Percentiles rank a stretch among this genome's conserved stretches.
phyloP scores from a whole-genome alignment of 2,888 invertebrate species.

The Ennomos erosarius region DNA sequence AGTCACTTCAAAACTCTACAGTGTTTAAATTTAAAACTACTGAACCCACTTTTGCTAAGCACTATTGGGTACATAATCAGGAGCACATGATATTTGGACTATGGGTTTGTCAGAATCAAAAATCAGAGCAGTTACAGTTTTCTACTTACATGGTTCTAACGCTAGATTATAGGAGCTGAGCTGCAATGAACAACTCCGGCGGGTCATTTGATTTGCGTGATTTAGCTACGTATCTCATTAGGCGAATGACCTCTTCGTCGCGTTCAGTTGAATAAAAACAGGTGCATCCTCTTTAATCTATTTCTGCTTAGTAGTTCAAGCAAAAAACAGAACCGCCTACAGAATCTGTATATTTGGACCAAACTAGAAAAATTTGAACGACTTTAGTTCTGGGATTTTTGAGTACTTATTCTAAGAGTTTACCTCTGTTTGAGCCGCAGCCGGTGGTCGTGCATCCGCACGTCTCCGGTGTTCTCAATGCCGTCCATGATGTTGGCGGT shows the following conservation, averaged over 20 bases:
- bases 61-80: too few relatives aligned
- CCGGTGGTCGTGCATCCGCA: constrained; percentile 95
- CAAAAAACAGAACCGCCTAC: constrained; percentile 39
- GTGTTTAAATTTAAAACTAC: too few relatives aligned
- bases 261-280: constrained; percentile 16
- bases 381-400: constrained; percentile 23
- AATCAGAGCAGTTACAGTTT: too few relatives aligned
- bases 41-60: too few relatives aligned
- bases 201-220: not conserved
- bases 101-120: too few relatives aligned
- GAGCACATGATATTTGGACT: too few relatives aligned
- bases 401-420: constrained; percentile 20
- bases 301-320: constrained; percentile 38
- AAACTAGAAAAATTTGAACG: constrained; percentile 33
- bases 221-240: constrained; percentile 8
- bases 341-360: constrained; percentile 32
- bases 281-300: constrained; percentile 22
- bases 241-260: constrained; percentile 8
- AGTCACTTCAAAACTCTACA: too few relatives aligned
- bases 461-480: constrained; percentile 95
- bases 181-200: too few relatives aligned
- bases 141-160: too few relatives aligned
- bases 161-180: too few relatives aligned
- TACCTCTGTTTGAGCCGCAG: constrained; percentile 95
- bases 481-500: constrained; percentile 95